These are phyloP conservation scores for Peromyscus nudipes DNA, from an alignment of 2,797 vertebrate genomes.

Conservation along the genomic window DNA sequence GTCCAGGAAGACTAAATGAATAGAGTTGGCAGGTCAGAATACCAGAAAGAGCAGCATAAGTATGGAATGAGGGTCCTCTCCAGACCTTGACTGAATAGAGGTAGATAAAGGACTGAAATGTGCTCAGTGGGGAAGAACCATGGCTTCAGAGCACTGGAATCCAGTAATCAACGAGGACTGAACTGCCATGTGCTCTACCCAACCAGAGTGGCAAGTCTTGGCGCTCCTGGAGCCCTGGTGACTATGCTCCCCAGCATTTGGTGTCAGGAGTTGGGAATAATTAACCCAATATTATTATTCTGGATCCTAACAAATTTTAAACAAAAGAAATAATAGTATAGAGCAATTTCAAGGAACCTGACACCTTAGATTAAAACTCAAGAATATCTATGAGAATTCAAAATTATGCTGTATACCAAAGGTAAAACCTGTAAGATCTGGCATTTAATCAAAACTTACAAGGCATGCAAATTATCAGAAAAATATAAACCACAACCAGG, in stretches of 20 bases:
- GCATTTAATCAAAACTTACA: neutral
- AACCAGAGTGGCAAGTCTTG: neutral
- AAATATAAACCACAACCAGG: neutral
- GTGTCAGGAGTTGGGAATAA: neutral
- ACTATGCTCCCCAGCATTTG: neutral
- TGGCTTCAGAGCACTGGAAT: neutral
- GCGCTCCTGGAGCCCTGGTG: neutral
- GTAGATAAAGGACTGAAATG: neutral
- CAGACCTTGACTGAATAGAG: neutral
- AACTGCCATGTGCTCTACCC: neutral
- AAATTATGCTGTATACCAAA: neutral
- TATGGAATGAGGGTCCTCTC: neutral
- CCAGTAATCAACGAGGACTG: neutral
- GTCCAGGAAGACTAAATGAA: neutral
- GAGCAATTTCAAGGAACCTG: neutral
- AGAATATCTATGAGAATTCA: neutral
- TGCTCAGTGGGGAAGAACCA: neutral
- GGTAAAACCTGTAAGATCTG: conserved; percentile 30
- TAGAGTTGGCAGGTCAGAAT: neutral
- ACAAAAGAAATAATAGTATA: neutral
- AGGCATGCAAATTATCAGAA: neutral
- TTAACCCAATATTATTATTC: neutral
- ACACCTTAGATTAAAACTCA: neutral
- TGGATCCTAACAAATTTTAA: neutral
- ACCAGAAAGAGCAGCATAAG: neutral